Base-by-base conservation (phyloP, 2,888 invertebrate species). In the Mythimna ferrago region DNA sequence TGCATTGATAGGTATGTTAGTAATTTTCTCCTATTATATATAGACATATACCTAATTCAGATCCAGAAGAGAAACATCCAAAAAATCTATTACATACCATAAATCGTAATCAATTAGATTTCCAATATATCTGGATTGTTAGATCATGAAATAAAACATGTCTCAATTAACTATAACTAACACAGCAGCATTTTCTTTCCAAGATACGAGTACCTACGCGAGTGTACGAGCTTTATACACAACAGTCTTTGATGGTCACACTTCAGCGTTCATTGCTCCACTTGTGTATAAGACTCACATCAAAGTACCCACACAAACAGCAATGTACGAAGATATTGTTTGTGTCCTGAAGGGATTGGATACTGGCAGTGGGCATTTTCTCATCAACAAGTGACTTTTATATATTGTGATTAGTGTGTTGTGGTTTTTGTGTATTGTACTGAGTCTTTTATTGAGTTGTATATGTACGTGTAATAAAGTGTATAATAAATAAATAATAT, bases 241-340 rank as follows among this genome's bases (percentile, higher is more conserved):
- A 56, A 60, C 68, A 51, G 32, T 68, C 77, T 80, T 77, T 81
- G 77, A 77, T 63, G 65, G 72, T 62, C 56, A 21, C 62, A 63
- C 80, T 80, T 81, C 68, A 73, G 16, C 73, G 77, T 77, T 66
- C 77, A 73, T 69, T 81, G 73, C 73, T 81, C 69, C 81, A 69
- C 77, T 81, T 77, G 58, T 73, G 69, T 66, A 64, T 62, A 60
- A 66, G 73, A 48, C 38, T 54, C 56, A 51, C 65, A 68, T 60
- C 54, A 73, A 67, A 44, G 58, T 58, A 53, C 48, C 51, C 16
- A 62, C 41, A 32, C 38, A 63, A 10, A 48, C 7, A 64, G 19
- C 48, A 56, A n/a, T 79, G 53, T 48, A 71, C 41, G 21, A 58
- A 21, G 26, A 62, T 53, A 58, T 63, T 58, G 21, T 32, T 32